Evolutionary conservation across 2,888 invertebrate genomes (phyloP).

Genomic region (Muscina levida): DNA sequence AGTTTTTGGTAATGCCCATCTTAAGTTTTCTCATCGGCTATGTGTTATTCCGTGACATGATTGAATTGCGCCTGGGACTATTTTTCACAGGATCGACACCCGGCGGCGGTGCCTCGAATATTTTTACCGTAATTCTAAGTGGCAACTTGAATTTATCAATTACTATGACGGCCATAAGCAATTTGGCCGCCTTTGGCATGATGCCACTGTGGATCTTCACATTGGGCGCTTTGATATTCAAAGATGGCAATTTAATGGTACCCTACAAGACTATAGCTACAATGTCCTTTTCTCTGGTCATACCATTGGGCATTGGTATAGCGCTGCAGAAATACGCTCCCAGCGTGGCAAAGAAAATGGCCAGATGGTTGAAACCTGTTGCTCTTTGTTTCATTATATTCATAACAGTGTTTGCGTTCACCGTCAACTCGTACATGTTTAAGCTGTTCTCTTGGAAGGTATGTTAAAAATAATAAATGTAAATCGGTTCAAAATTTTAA

Average conservation of each 20-base stretch:
- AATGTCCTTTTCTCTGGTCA: conserved; percentile 86
- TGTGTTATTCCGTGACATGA: conserved; percentile 84
- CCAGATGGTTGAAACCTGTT: conserved; percentile 89
- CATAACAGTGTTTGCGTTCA: conserved; percentile 90
- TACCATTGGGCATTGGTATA: conserved; percentile 86
- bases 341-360: conserved; percentile 84
- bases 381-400: conserved; percentile 88
- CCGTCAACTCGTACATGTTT: conserved; percentile 92
- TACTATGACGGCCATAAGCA: conserved; percentile 95
- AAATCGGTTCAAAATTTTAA: too few species aligned
- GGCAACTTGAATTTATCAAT: conserved; percentile 95
- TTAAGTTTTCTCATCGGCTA: conserved; percentile 86
- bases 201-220: conserved; percentile 95
- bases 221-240: conserved; percentile 87
- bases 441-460: conserved; percentile 91
- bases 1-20: conserved; percentile 90
- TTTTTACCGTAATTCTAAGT: conserved; percentile 93
- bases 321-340: conserved; percentile 85
- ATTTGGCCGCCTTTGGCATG: conserved; percentile 91
- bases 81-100: conserved; percentile 94
- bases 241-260: conserved; percentile 84
- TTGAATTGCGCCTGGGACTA: conserved; percentile 88
- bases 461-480: conserved; percentile 75
- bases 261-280: conserved; percentile 88
- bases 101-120: conserved; percentile 95